phyloP scores from a whole-genome alignment of 2,113 vertebrate genomes.

The Misgurnus mizolepis region DNA sequence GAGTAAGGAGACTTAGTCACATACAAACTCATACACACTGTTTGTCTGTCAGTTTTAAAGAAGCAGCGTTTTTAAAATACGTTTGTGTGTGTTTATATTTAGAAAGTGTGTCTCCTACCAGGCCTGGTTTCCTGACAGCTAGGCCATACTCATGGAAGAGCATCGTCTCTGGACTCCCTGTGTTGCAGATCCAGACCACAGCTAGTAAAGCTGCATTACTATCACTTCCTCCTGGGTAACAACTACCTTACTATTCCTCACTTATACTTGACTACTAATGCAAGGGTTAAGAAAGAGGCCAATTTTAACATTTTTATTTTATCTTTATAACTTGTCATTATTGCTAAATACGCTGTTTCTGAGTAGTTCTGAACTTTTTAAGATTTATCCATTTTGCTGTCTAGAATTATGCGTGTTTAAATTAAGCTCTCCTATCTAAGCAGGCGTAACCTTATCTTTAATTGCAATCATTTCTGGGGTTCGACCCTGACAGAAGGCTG shows the following conservation, averaged over 20 bases:
- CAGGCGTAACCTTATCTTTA: background rate
- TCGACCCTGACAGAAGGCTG: background rate
- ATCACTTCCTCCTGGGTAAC: conserved; percentile 84
- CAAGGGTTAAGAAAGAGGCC: background rate
- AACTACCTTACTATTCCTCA: conserved; percentile 40
- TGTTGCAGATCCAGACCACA: conserved; percentile 80
- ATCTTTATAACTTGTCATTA: too few relatives aligned
- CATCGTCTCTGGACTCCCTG: conserved; percentile 65
- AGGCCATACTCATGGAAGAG: conserved; percentile 81
- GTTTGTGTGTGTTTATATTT: conserved; percentile 5
- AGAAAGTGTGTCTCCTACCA: conserved; percentile 58
- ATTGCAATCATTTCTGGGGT: background rate
- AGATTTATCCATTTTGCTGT: too few relatives aligned
- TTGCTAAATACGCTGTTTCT: too few relatives aligned
- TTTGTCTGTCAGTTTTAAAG: background rate
- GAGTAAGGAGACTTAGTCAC: conserved; percentile 45
- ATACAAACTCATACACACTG: background rate
- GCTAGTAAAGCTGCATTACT: conserved; percentile 81
- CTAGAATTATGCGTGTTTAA: too few relatives aligned
- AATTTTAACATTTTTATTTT: too few relatives aligned
- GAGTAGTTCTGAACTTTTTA: too few relatives aligned
- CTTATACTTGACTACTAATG: background rate
- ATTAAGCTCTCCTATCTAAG: background rate
- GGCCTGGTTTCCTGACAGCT: conserved; percentile 70
- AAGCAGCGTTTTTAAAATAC: background rate